These are phyloP conservation scores for Rhagophthalmus giganteus DNA, from an alignment of 2,888 invertebrate species.

Conservation along the genomic window DNA sequence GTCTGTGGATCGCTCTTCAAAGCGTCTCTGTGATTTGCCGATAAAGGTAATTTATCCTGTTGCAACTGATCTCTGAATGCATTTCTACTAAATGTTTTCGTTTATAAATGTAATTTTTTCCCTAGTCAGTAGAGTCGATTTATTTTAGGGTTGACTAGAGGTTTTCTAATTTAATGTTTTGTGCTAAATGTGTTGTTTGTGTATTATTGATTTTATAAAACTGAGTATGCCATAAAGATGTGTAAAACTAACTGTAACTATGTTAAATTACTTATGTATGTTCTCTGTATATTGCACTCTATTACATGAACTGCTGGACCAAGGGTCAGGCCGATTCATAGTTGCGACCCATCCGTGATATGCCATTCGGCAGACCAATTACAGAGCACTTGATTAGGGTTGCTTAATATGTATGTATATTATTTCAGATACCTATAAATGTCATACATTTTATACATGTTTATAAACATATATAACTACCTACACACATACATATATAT, in stretches of 20 bases:
- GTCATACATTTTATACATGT: conserved; percentile 55
- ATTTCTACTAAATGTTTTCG: conserved; percentile 54
- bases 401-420: conserved; percentile 50
- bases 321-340: conserved; percentile 42
- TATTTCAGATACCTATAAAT: conserved; percentile 53
- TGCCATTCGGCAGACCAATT: conserved; percentile 48
- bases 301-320: conserved; percentile 54
- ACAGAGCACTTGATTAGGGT: conserved; percentile 45
- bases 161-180: conserved; percentile 35
- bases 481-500: conserved; percentile 43
- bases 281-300: conserved; percentile 40
- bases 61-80: conserved; percentile 47
- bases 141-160: conserved; percentile 53
- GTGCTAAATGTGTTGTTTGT: conserved; percentile 36
- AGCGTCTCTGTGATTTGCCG: conserved; percentile 57
- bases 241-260: conserved; percentile 20
- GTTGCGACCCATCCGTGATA: conserved; percentile 48
- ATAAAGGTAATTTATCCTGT: conserved; percentile 50
- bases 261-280: conserved; percentile 34
- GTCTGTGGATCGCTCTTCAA: conserved; percentile 55
- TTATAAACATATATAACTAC: conserved; percentile 49
- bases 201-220: conserved; percentile 41
- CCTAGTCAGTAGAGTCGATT: conserved; percentile 55
- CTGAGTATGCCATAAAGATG: conserved; percentile 38
- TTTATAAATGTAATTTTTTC: conserved; percentile 40